Evolutionary conservation across 2,888 invertebrate species (phyloP).

Genomic region (Aleiodes alternator): DNA sequence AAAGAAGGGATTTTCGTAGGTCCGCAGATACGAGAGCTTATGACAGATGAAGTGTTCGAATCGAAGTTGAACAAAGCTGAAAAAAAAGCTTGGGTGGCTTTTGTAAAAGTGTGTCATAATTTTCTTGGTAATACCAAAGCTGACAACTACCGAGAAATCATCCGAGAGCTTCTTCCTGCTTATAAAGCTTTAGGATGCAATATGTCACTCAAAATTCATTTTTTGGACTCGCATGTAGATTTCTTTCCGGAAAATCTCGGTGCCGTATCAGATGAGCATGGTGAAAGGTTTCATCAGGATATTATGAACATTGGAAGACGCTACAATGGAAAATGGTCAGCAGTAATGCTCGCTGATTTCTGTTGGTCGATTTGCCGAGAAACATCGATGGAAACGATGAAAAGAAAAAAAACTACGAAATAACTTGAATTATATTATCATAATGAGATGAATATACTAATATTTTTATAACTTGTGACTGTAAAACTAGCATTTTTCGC

Average conservation of each 20-base stretch:
- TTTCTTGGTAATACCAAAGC: slow-evolving; percentile 45
- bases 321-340: slow-evolving; percentile 52
- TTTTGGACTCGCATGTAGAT: slow-evolving; percentile 61
- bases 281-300: slow-evolving; percentile 63
- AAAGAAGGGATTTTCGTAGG: slow-evolving; percentile 17
- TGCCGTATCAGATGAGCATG: slow-evolving; percentile 60
- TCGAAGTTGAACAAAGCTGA: slow-evolving; percentile 24
- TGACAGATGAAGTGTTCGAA: slow-evolving; percentile 23
- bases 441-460: slow-evolving; percentile 3
- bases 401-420: slow-evolving; percentile 22
- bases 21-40: not conserved
- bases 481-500: not conserved
- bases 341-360: slow-evolving; percentile 44
- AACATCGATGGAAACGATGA: slow-evolving; percentile 30
- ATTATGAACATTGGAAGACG: slow-evolving; percentile 58
- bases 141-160: slow-evolving; percentile 39
- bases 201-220: slow-evolving; percentile 59
- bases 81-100: slow-evolving; percentile 42
- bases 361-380: slow-evolving; percentile 43
- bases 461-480: slow-evolving; percentile 1
- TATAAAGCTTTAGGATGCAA: slow-evolving; percentile 57
- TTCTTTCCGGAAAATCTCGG: slow-evolving; percentile 58
- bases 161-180: slow-evolving; percentile 41
- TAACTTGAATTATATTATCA: slow-evolving; percentile 2
- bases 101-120: slow-evolving; percentile 29